These are phyloP conservation scores for Scaptomyza tumidula DNA, from an alignment of 2,888 invertebrate genomes.

Conservation along the genomic window DNA sequence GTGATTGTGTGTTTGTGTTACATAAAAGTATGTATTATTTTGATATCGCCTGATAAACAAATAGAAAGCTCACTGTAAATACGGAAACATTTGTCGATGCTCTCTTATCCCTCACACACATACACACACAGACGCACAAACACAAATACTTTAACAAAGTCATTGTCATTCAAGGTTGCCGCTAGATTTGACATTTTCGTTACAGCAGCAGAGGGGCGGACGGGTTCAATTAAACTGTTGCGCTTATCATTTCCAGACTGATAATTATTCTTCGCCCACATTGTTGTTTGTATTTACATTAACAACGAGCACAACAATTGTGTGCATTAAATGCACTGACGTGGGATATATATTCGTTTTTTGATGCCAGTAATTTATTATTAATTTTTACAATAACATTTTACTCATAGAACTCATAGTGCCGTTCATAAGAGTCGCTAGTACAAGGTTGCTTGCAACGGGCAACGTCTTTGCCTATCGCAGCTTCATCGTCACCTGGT, in stretches of 20 bases:
- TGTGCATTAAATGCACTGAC: neutral
- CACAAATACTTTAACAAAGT: constrained; percentile 8
- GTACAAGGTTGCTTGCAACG: constrained; percentile 2
- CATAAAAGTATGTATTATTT: constrained; percentile 39
- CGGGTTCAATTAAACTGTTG: neutral
- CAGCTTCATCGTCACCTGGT: constrained; percentile 18
- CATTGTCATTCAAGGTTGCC: constrained; percentile 64
- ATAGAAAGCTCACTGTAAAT: constrained; percentile 30
- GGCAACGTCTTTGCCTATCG: constrained; percentile 4
- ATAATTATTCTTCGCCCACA: constrained; percentile 10
- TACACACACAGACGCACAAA: constrained; percentile 3
- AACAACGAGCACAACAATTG: neutral
- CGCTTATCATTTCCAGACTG: constrained; percentile 24
- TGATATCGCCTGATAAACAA: constrained; percentile 56
- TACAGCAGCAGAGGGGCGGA: constrained; percentile 1
- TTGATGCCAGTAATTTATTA: neutral
- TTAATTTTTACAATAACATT: neutral
- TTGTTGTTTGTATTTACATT: neutral
- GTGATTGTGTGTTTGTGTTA: constrained; percentile 34
- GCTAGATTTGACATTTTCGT: constrained; percentile 21
- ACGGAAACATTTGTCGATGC: constrained; percentile 49
- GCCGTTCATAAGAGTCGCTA: neutral
- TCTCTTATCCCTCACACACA: neutral
- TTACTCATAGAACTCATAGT: neutral
- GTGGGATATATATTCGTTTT: neutral